phyloP scores from a whole-genome alignment of 2,888 invertebrate species.

The Brachyptera putata region DNA sequence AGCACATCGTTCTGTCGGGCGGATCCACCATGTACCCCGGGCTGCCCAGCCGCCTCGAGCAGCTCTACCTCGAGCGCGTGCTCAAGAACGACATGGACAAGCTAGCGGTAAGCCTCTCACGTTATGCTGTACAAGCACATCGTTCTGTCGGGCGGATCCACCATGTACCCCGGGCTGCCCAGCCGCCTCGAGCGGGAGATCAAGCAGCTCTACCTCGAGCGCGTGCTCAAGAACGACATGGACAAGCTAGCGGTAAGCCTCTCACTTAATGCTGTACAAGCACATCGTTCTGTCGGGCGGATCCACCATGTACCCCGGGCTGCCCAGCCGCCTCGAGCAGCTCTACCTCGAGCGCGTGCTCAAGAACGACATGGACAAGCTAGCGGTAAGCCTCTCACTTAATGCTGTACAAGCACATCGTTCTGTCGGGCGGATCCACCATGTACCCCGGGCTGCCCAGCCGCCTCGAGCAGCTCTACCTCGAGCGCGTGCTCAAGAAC shows the following conservation, averaged over 20 bases:
- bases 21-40: slow-evolving; percentile 99
- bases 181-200: slow-evolving; percentile 96
- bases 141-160: slow-evolving; percentile 96
- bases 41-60: slow-evolving; percentile 93
- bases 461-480: slow-evolving; percentile 92
- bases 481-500: slow-evolving; percentile 92
- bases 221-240: slow-evolving; percentile 91
- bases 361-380: slow-evolving; percentile 87
- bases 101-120: slow-evolving; percentile 65
- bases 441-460: slow-evolving; percentile 99
- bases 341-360: slow-evolving; percentile 93
- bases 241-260: slow-evolving; percentile 74
- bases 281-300: slow-evolving; percentile 95
- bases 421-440: slow-evolving; percentile 96
- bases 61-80: slow-evolving; percentile 93
- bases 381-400: slow-evolving; percentile 66
- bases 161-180: slow-evolving; percentile 99
- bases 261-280: slow-evolving; percentile 91
- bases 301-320: slow-evolving; percentile 98
- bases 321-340: slow-evolving; percentile 95
- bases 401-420: slow-evolving; percentile 95
- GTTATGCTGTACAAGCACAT: slow-evolving; percentile 94
- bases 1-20: slow-evolving; percentile 93
- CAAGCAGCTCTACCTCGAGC: slow-evolving; percentile 93
- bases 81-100: slow-evolving; percentile 91